A percentile compares a stretch with the other conserved stretches of the same genome.
Evolutionary conservation across 2,888 invertebrate species (phyloP).

Genomic region (Tachina grossa): DNA sequence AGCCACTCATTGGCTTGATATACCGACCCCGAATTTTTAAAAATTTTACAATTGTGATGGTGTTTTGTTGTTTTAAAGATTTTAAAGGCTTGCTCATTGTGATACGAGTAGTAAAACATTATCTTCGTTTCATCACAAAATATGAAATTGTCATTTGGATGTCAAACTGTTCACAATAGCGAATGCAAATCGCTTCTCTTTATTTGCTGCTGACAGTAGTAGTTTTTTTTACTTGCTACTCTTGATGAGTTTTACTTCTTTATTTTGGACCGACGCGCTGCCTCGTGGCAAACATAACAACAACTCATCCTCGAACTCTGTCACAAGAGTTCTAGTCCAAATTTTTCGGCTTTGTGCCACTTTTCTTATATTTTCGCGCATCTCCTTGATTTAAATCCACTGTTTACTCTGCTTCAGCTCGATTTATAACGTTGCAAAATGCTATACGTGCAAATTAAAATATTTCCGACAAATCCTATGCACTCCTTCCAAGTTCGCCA

Average conservation of each 20-base stretch:
- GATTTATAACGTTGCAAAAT: not conserved
- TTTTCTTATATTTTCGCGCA: slow-evolving; percentile 19
- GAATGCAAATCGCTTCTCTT: not conserved
- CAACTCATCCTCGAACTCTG: not conserved
- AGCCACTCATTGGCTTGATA: not conserved
- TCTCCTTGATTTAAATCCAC: slow-evolving; percentile 9
- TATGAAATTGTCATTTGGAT: not conserved
- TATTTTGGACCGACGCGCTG: not conserved
- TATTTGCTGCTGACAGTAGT: slow-evolving; percentile 14
- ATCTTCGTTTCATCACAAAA: slow-evolving; percentile 1
- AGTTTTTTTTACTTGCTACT: too few species aligned
- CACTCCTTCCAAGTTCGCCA: not conserved
- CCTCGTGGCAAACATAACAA: not conserved
- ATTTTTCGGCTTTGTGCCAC: not conserved
- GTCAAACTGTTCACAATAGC: not conserved
- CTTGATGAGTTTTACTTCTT: slow-evolving; percentile 4
- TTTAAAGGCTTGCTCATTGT: not conserved
- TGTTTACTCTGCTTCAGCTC: not conserved
- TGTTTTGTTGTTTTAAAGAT: slow-evolving; percentile 3
- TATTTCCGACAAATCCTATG: not conserved
- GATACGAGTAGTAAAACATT: not conserved
- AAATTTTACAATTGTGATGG: not conserved
- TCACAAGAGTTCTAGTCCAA: not conserved
- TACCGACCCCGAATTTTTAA: not conserved
- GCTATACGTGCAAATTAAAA: not conserved